phyloP scores from a whole-genome alignment of 2,888 invertebrate genomes.

The Catocala sponsa region DNA sequence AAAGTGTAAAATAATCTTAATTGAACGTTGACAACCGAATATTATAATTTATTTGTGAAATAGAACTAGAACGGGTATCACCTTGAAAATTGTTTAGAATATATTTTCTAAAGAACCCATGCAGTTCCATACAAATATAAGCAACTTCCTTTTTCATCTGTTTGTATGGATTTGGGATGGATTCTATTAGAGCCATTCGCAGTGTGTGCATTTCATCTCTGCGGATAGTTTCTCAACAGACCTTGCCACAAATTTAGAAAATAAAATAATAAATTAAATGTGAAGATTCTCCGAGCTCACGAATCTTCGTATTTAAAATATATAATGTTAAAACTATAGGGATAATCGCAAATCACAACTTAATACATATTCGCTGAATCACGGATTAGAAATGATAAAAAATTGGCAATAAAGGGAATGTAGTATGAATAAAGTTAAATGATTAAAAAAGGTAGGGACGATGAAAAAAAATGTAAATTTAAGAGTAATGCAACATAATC shows the following conservation, averaged over 20 bases:
- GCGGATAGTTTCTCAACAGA: constrained; percentile 50
- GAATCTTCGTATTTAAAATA: constrained; percentile 80
- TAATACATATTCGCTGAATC: constrained; percentile 83
- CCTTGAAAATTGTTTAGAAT: constrained; percentile 56
- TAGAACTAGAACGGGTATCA: constrained; percentile 46
- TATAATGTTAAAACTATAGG: constrained; percentile 73
- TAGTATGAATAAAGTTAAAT: constrained; percentile 61
- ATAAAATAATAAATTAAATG: constrained; percentile 69
- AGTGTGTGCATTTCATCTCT: constrained; percentile 31
- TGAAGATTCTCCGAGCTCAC: constrained; percentile 83
- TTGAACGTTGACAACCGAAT: constrained; percentile 70
- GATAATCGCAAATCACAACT: constrained; percentile 86
- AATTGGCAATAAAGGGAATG: constrained; percentile 81
- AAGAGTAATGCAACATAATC: constrained; percentile 81
- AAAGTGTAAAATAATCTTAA: constrained; percentile 67
- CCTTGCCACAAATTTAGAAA: constrained; percentile 68
- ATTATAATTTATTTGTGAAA: constrained; percentile 56
- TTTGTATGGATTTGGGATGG: constrained; percentile 82
- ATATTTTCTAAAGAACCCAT: constrained; percentile 72
- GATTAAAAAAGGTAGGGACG: constrained; percentile 70
- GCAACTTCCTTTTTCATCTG: constrained; percentile 86
- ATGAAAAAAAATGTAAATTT: constrained; percentile 71
- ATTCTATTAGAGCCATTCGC: constrained; percentile 68
- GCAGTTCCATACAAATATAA: constrained; percentile 78
- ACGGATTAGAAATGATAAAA: constrained; percentile 67